Evolutionary conservation across 1,140 invertebrate species (phyloP), one percentile per base, ranked within the genome.

Genomic region (Drosophila melanogaster): DNA sequence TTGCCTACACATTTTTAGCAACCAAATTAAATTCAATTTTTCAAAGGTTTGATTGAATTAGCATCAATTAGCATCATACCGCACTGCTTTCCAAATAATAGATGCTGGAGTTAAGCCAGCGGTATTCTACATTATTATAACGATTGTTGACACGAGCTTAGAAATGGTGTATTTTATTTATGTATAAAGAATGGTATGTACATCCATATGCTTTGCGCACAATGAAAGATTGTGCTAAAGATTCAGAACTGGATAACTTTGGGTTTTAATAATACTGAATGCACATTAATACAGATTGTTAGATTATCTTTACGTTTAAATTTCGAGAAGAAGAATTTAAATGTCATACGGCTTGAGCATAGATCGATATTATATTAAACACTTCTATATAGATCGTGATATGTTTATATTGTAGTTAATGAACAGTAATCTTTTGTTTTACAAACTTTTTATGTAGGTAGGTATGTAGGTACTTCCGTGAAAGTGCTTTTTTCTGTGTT

Each of bases 341-440:
- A n/a, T 47, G 8, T 11, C 15, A 19, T n/a, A n/a, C 11, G 15
- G 24, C 5, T 12, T 51, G 17, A 15, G 47, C 11, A 17, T 33
- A 17, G 8, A 5, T 35, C 12, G 15, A 4, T n/a, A 17, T 10
- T 44, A 30, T 19, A 7, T 44, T 40, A 14, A 17, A 41, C 15
- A 8, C n/a, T 30, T 43, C n/a, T 15, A 15, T 30, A 44, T 14
- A 33, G 15, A 46, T 57, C 17, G 41, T 57, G 55, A 57, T 57
- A 57, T 57, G 55, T 56, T 57, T 57, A 33, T 15, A 43, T 57
- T 57, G 22, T 15, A 43, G 41, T 44, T 26, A 56, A 40, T 43
- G 26, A 19, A 46, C 33, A 57, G 55, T 57, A 57, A 57, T 33
- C 15, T 46, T 46, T 30, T n/a, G 22, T 43, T 43, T 56, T 40